Base-by-base conservation (phyloP, 2,113 vertebrate genomes). In the Sander vitreus region DNA sequence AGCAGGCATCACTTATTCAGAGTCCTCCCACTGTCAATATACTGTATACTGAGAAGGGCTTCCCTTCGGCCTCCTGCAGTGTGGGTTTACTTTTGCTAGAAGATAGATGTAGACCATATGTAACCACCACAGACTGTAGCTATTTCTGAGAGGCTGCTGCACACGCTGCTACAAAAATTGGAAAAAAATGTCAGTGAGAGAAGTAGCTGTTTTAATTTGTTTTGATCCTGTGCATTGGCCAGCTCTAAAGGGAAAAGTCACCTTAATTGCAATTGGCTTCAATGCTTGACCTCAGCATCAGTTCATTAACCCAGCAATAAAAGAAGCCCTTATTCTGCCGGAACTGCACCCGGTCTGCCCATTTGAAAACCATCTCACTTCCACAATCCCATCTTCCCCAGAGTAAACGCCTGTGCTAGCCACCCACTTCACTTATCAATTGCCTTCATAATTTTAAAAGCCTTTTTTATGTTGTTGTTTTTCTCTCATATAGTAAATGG, bases 401-500 rank as follows among this genome's bases (percentile, higher is more conserved):
- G 78, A 78, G 78, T 59, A 67, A 87, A 84, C 43, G 50, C 70
- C 85, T 73, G 70, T 15, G 67, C 76, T n/a, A 9, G 47, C 64
- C 78, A 59, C 85, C 90, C 88, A 93, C 88, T 94, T 93, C 33
- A 33, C 33, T 33, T 73, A 93, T 94, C 92, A 94, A 93, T 87
- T 87, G 91, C 91, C 93, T 95, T 95, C 94, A 94, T 95, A 94
- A 93, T 94, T 95, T 94, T 95, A 95, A 96, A 95, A 96, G 94
- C 94, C 93, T 95, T 95, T 95, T 95, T 95, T 95, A 95, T 94
- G 94, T 95, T 95, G 94, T 94, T 95, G 93, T 95, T 95, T 95
- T 94, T 94, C 93, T 92, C 92, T 94, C 93, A 95, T 95, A 95
- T 88, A 94, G 92, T 89, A 94, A 95, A 95, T 95, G 94, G 94